Evolutionary conservation across 2,888 invertebrate species (phyloP).

Genomic region (Germaria angustata): DNA sequence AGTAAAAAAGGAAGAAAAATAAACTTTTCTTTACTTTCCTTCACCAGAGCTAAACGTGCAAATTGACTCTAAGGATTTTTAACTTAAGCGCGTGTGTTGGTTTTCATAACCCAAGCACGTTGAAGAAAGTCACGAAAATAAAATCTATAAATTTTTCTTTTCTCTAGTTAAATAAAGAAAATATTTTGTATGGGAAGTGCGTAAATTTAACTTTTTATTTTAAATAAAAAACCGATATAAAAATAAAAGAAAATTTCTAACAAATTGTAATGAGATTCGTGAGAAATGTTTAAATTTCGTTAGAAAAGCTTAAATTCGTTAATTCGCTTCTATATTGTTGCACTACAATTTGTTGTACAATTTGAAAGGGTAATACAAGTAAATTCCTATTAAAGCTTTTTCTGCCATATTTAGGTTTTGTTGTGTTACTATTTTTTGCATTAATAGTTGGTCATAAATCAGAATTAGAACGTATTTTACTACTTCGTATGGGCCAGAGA

Average conservation of each 20-base stretch:
- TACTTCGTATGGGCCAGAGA: not conserved
- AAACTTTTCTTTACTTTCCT: not conserved
- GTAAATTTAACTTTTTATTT: not conserved
- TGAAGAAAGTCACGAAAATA: not conserved
- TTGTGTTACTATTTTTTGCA: not conserved
- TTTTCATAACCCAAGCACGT: conserved; percentile 2
- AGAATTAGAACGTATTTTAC: conserved; percentile 47
- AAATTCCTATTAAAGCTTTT: not conserved
- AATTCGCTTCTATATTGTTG: no score
- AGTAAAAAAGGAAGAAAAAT: not conserved
- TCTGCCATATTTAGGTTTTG: not conserved
- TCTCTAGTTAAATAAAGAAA: not conserved
- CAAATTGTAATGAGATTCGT: conserved; percentile 18
- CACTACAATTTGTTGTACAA: conserved; percentile 17
- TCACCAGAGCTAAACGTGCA: not conserved
- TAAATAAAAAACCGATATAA: not conserved
- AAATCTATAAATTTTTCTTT: conserved; percentile 9
- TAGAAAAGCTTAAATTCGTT: no score
- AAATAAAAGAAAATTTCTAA: not conserved
- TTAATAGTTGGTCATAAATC: conserved; percentile 43
- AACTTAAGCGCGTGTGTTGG: not conserved
- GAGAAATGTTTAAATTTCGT: conserved; percentile 28
- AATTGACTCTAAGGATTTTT: not conserved
- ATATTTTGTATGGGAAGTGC: not conserved
- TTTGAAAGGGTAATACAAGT: not conserved